These are phyloP conservation scores for Zeugodacus cucurbitae DNA, from an alignment of 1,140 invertebrate genomes.

Conservation along the genomic window DNA sequence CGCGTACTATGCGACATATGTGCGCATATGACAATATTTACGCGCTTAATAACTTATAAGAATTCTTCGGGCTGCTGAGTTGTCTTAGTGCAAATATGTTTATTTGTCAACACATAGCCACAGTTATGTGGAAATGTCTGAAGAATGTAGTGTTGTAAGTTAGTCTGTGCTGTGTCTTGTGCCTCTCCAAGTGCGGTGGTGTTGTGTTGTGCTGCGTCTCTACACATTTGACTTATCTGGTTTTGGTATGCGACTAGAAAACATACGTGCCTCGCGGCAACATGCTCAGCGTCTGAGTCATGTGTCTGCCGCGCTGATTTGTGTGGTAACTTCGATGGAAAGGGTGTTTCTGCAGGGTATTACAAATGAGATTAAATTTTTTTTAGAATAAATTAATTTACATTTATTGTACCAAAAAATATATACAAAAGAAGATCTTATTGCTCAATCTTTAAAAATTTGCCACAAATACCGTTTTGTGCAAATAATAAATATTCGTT, in stretches of 20 bases:
- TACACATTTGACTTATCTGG: background rate
- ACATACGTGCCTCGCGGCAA: background rate
- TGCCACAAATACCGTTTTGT: too few relatives aligned
- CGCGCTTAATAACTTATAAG: conserved; percentile 24
- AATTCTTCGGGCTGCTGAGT: background rate
- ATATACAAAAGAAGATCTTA: too few relatives aligned
- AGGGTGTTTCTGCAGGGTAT: too few relatives aligned
- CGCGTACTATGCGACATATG: background rate
- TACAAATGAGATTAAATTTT: too few relatives aligned
- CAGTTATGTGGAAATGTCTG: background rate
- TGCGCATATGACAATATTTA: conserved; percentile 19
- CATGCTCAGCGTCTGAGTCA: background rate
- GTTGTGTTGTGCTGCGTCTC: background rate
- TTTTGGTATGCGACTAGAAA: conserved; percentile 16
- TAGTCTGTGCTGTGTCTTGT: background rate
- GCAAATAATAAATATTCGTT: too few relatives aligned
- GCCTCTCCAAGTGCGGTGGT: background rate
- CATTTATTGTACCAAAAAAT: too few relatives aligned
- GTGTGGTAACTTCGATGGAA: too few relatives aligned
- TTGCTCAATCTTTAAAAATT: too few relatives aligned
- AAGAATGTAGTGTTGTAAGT: background rate
- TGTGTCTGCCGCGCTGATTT: background rate
- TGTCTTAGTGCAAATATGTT: background rate
- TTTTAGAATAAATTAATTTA: too few relatives aligned
- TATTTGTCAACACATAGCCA: background rate